Percentiles rank a stretch among this genome's conserved stretches.
phyloP scores from a whole-genome alignment of 2,888 invertebrate species.

The Litoditis marina region DNA sequence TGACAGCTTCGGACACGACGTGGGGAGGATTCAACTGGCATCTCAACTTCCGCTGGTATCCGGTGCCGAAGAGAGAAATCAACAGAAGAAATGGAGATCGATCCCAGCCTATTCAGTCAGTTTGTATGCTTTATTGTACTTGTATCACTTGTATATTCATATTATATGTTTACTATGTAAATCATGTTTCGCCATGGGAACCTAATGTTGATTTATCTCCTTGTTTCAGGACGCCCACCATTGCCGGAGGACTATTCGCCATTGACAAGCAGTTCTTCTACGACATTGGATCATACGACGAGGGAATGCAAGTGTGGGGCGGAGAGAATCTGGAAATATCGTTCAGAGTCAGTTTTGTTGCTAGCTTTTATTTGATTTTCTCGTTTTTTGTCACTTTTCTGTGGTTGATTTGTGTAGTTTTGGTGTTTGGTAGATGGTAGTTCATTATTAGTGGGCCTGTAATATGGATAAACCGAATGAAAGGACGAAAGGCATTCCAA shows the following conservation, averaged over 20 bases:
- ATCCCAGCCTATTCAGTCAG: constrained; percentile 33
- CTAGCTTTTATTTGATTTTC: constrained; percentile 2
- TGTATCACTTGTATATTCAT: too few species aligned
- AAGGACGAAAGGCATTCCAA: too few species aligned
- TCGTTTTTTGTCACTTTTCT: too few species aligned
- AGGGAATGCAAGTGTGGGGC: constrained; percentile 99
- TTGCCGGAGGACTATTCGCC: constrained; percentile 90
- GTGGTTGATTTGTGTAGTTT: too few species aligned
- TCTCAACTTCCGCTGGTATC: constrained; percentile 88
- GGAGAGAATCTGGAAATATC: constrained; percentile 93
- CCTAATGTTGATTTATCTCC: neutral
- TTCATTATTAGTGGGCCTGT: too few species aligned
- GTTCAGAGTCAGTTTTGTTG: constrained; percentile 77
- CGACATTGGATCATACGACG: constrained; percentile 93
- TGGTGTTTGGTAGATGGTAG: too few species aligned
- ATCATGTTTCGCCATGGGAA: neutral
- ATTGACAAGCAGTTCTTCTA: constrained; percentile 96
- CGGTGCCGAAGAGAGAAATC: constrained; percentile 95
- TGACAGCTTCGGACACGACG: constrained; percentile 96
- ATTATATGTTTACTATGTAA: too few species aligned
- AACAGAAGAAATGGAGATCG: constrained; percentile 83
- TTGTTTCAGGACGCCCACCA: constrained; percentile 78
- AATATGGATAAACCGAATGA: too few species aligned
- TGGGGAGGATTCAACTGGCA: constrained; percentile 99
- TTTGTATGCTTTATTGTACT: too few species aligned